phyloP scores from a whole-genome alignment of 2,113 vertebrate species.

The Nycticryphes semicollaris region DNA sequence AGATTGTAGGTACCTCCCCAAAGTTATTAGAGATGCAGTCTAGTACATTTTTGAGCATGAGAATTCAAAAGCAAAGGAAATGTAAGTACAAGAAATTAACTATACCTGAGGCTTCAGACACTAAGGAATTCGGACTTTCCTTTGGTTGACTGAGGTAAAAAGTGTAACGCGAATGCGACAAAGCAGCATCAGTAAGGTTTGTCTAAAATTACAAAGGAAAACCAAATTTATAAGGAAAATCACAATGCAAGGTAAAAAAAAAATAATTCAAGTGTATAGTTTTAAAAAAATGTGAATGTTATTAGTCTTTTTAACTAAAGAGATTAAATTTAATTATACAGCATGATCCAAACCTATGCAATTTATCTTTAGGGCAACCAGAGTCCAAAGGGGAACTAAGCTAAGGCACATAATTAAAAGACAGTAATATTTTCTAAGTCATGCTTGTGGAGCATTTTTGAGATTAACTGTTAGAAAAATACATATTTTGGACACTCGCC shows the following conservation, averaged over 20 bases:
- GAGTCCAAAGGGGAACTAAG: neutral
- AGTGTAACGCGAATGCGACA: conserved; percentile 64
- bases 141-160: conserved; percentile 83
- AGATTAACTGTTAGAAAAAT: neutral
- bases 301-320: neutral
- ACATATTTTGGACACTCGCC: neutral
- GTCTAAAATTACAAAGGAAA: conserved; percentile 72
- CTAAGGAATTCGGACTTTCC: conserved; percentile 75
- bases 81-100: neutral
- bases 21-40: neutral
- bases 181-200: conserved; percentile 55
- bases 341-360: neutral
- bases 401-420: neutral
- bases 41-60: neutral
- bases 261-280: neutral
- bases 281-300: neutral
- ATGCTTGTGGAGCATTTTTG: neutral
- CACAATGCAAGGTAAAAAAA: neutral
- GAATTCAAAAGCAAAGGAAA: neutral
- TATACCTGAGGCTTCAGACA: conserved; percentile 89
- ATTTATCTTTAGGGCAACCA: neutral
- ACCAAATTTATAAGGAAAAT: neutral
- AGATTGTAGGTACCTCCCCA: neutral
- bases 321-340: neutral
- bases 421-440: neutral